These are phyloP conservation scores for Acridotheres tristis DNA, from an alignment of 2,797 vertebrate genomes.

Conservation along the genomic window DNA sequence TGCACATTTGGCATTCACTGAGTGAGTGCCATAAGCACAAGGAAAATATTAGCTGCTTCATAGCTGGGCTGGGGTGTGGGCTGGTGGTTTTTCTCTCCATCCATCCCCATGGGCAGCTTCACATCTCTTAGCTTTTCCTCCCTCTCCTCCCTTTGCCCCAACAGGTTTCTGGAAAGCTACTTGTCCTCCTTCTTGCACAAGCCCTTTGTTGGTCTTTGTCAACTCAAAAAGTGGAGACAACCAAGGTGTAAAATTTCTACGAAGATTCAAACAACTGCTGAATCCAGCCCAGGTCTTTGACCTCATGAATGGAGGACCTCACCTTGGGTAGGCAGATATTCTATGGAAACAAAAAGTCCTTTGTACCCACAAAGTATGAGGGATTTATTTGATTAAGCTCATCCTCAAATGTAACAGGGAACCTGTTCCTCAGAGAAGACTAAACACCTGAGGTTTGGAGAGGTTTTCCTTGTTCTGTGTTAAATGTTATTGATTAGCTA, in stretches of 20 bases:
- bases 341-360: not conserved
- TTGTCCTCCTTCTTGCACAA: conserved; percentile 93
- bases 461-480: not conserved
- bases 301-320: conserved; percentile 97
- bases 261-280: conserved; percentile 94
- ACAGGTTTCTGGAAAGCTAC: conserved; percentile 97
- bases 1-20: not conserved
- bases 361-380: not conserved
- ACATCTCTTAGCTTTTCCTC: not conserved
- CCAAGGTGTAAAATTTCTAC: conserved; percentile 95
- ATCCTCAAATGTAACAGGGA: not conserved
- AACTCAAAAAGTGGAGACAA: conserved; percentile 98
- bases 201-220: conserved; percentile 93
- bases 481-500: not conserved
- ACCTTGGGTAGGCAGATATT: conserved; percentile 85
- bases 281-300: conserved; percentile 98
- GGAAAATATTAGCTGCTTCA: not conserved
- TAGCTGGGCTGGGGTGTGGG: not conserved
- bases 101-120: not conserved
- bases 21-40: not conserved
- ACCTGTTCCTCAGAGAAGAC: not conserved
- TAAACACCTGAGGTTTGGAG: not conserved
- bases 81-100: not conserved
- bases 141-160: not conserved
- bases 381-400: not conserved